A percentile compares a stretch with the other conserved stretches of the same genome.
phyloP scores from a whole-genome alignment of 2,797 vertebrate genomes.

The Zonotrichia albicollis region DNA sequence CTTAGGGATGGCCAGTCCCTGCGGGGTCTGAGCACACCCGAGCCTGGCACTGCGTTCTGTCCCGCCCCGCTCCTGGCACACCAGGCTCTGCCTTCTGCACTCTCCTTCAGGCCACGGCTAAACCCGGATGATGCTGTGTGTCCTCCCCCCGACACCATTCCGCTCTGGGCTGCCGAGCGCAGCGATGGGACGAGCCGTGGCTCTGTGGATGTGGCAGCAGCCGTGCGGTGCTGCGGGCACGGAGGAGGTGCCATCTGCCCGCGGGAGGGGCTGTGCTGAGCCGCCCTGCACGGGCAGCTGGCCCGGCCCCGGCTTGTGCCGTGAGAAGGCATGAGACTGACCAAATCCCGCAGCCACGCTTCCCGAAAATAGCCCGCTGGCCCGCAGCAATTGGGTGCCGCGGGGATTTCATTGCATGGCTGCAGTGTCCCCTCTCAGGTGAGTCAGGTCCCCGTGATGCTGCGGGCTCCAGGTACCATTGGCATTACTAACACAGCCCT shows the following conservation, averaged over 20 bases:
- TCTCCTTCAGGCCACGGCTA: neutral
- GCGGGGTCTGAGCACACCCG: neutral
- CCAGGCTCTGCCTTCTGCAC: neutral
- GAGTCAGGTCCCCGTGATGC: conserved; percentile 2
- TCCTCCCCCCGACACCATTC: accelerated
- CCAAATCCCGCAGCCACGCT: neutral
- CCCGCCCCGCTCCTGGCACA: accelerated
- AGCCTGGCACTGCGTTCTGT: accelerated
- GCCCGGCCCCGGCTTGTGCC: neutral
- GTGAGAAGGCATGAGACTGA: neutral
- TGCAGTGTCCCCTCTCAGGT: neutral
- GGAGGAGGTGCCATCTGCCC: neutral
- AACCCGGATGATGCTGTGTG: neutral
- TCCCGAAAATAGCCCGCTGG: neutral
- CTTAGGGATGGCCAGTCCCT: accelerated
- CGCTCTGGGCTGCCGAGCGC: neutral
- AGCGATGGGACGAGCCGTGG: neutral
- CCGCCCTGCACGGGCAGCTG: accelerated
- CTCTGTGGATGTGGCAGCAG: neutral
- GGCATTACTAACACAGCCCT: neutral
- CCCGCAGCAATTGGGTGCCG: neutral
- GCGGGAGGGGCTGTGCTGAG: neutral
- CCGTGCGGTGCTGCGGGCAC: accelerated
- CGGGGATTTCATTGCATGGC: neutral
- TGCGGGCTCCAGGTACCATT: neutral